Evolutionary conservation across 2,888 invertebrate species (phyloP).

Genomic region (Dermolepida albohirtum): DNA sequence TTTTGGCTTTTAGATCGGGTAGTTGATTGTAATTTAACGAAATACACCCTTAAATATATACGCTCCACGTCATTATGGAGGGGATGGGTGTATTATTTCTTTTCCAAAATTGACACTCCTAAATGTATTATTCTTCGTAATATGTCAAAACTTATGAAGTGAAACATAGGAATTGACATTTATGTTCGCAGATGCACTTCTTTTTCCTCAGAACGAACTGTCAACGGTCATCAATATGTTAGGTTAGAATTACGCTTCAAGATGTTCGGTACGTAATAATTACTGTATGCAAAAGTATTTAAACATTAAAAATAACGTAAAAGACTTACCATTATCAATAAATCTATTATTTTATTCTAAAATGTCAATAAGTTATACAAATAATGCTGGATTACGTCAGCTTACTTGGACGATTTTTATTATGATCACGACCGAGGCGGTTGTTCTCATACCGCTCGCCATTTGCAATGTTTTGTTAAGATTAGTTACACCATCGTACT

Average conservation of each 20-base stretch:
- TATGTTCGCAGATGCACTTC: constrained; percentile 42
- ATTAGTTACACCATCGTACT: not conserved
- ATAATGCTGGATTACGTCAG: constrained; percentile 46
- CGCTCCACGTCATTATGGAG: constrained; percentile 51
- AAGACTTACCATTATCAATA: constrained; percentile 43
- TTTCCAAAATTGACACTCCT: constrained; percentile 42
- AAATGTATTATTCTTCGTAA: constrained; percentile 35
- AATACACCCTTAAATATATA: constrained; percentile 20
- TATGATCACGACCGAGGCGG: constrained; percentile 26
- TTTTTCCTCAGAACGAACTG: constrained; percentile 44
- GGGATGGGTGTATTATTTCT: constrained; percentile 52
- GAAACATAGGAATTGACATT: constrained; percentile 44
- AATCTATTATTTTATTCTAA: constrained; percentile 40
- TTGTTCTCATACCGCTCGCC: constrained; percentile 28
- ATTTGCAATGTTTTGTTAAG: constrained; percentile 5
- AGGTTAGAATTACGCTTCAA: constrained; percentile 40
- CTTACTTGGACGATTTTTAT: constrained; percentile 42
- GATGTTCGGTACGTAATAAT: constrained; percentile 22
- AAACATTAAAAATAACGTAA: constrained; percentile 23
- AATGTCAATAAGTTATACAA: constrained; percentile 46
- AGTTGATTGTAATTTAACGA: not conserved
- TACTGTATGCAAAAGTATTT: constrained; percentile 15
- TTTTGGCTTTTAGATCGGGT: not conserved
- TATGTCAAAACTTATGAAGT: constrained; percentile 40
- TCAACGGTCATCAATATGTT: constrained; percentile 44